phyloP scores from a whole-genome alignment of 2,113 vertebrate genomes.

The Spea multiplicata region DNA sequence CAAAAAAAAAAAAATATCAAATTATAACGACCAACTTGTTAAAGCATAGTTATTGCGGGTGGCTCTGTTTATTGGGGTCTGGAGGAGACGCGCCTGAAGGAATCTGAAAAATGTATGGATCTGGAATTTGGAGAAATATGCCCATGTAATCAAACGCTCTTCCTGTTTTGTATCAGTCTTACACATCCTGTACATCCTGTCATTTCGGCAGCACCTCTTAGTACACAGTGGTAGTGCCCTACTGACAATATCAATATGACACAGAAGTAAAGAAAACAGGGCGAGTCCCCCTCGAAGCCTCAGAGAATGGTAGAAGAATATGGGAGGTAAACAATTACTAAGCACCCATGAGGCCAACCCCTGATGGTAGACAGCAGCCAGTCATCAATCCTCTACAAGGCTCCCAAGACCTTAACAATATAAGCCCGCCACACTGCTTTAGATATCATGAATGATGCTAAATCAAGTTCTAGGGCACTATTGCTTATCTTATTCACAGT shows the following conservation, averaged over 20 bases:
- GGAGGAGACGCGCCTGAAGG: background rate
- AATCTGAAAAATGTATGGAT: background rate
- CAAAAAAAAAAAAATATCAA: no score
- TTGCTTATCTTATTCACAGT: background rate
- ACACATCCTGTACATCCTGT: background rate
- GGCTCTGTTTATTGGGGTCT: background rate
- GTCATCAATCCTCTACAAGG: constrained; percentile 24
- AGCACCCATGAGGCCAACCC: constrained; percentile 14
- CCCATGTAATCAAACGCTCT: background rate
- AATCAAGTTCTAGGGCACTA: no score
- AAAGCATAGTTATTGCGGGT: no score
- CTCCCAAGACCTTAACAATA: background rate
- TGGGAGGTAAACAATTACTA: constrained; percentile 5
- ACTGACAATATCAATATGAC: no score
- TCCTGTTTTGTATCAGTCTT: background rate
- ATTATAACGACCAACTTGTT: no score
- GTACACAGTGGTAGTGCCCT: no score
- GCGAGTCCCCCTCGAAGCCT: no score
- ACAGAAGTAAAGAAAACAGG: no score
- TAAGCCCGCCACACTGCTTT: no score
- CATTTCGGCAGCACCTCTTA: no score
- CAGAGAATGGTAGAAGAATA: constrained; percentile 8
- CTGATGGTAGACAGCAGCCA: constrained; percentile 1
- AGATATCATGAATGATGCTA: no score
- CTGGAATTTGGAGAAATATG: background rate